Evolutionary conservation across 2,113 vertebrate genomes (phyloP).

Genomic region (Shinisaurus crocodilurus): DNA sequence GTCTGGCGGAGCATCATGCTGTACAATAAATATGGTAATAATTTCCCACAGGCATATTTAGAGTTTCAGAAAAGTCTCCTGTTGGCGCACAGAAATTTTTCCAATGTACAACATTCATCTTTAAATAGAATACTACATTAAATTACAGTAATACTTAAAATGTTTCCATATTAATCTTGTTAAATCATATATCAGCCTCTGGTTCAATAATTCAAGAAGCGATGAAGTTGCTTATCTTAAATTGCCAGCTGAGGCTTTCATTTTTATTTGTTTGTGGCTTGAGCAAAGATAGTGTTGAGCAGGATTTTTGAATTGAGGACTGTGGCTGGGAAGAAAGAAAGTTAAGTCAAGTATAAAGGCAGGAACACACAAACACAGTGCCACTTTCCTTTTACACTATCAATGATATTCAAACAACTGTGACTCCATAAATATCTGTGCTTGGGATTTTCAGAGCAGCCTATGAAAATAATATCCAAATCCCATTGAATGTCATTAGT

Average conservation of each 20-base stretch:
- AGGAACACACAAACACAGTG: not conserved
- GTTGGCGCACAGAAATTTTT: not conserved
- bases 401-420: not conserved
- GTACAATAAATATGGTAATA: constrained; percentile 5
- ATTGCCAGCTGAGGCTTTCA: not conserved
- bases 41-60: not conserved
- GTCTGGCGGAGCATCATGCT: not conserved
- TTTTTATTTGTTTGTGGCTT: constrained; percentile 8
- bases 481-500: not conserved
- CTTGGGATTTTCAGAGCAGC: not conserved
- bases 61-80: not conserved
- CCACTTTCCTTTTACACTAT: not conserved
- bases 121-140: constrained; percentile 9
- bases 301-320: constrained; percentile 1
- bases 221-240: not conserved
- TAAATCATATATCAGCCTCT: constrained; percentile 13
- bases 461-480: not conserved
- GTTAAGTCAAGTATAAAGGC: not conserved
- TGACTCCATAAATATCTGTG: not conserved
- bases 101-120: not conserved
- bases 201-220: constrained; percentile 17
- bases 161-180: constrained; percentile 12
- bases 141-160: not conserved
- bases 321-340: not conserved
- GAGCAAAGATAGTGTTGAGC: not conserved